Evolutionary conservation across 2,797 vertebrate species (phyloP), one percentile per base, ranked within the genome.

Genomic region (Lateolabrax maculatus): DNA sequence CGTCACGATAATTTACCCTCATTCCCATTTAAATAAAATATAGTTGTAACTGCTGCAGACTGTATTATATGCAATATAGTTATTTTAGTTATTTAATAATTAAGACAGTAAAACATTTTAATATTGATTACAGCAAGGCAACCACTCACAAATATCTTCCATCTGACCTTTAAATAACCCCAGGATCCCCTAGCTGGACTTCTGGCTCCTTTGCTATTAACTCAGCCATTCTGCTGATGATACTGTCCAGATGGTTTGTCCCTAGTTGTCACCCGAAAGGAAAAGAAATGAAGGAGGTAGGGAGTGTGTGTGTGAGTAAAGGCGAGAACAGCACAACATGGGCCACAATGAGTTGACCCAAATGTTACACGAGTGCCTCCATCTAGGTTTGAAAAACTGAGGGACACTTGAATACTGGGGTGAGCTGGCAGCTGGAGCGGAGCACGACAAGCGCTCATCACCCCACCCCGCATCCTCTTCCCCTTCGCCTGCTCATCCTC

Each of bases 341-440:
- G 37, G 62, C 61, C 31, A 57, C 44, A 74, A 49, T 48, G 63
- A 53, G 79, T 77, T 88, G 79, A 92, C 87, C 79, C 73, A 87
- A 85, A 83, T 90, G 82, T 84, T 87, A 79, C 74, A 73, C 1
- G 37, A 69, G 49, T 43, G 81, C 58, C 53, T 81, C 81, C 63
- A 62, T 87, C 75, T 84, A 61, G 58, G 68, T 64, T 39, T 74
- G 75, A 73, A 83, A 71, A 84, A 83, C 82, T 63, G 80, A 89
- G 80, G 74, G 79, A 86, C 73, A 75, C 76, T 89, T 83, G 84
- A 87, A 88, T 78, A 80, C 55, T 27, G 56, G 69, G 65, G 90
- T 89, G 86, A 93, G 83, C 84, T 93, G 89, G 83, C 84, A 90
- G 85, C 84, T 72, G 62, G 74, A 91, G 82, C 84, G 80, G 71